Base-by-base conservation (phyloP, 35 echinoderm and acorn worm genomes). In the Stichopus chloronotus region DNA sequence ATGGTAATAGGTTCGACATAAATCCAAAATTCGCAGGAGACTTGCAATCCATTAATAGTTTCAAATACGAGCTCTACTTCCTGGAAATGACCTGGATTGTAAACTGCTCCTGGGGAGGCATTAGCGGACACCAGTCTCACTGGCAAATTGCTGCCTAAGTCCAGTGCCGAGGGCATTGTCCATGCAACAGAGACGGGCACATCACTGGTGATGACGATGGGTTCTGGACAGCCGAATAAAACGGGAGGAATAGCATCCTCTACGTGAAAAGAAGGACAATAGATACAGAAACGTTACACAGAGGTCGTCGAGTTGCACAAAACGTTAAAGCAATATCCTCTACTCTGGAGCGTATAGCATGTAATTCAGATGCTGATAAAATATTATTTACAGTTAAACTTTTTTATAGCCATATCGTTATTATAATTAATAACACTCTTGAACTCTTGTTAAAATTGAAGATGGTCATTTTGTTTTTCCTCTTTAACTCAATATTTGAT, bases 11-110 rank as follows among this genome's bases (percentile, higher is more conserved):
- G 60, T 24, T 89, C 25, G 8, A 89, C 60, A 61, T 89, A 89
- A 72, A 89, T 89, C 87, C 87, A 89, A 55, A 89, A 89, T 59
- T 89, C 87, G 61, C 87, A 89, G 6, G 87, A 71, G 4, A 61
- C 59, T 13, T 30, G 21, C 4, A 7, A 25, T 43, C 30, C 30
- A 43, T 43, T 43, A 43, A 43, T 43, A 43, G 30, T 43, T 43
- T 43, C 30, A 60, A 63, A 89, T 8, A 54, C 87, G n/a, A 89
- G 59, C 14, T 72, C 43, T 17, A 89, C 87, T 16, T 23, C 8
- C 61, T 72, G 58, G 3, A 89, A 61, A 19, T 89, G 20, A 12
- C 87, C 87, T 30, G 87, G 87, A 19, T 72, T 65, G 59, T 71
- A 89, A 17, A 71, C n/a, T 6, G 87, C 61, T 9, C 87, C 87